Base-by-base conservation (phyloP, 1,140 invertebrate species). In the Sipha flava region DNA sequence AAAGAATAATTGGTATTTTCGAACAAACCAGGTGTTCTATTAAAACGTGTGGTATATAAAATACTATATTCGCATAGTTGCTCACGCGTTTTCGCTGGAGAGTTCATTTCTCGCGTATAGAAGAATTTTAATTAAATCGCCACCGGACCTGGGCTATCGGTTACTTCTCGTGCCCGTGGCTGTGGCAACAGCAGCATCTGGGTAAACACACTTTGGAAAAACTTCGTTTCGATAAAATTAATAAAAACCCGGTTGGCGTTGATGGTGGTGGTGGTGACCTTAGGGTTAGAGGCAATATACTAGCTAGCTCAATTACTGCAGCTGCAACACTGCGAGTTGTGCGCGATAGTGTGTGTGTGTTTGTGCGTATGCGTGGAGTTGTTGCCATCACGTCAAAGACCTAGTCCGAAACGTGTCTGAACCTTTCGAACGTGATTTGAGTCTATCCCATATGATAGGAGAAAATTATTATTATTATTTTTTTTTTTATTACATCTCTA, bases 221-320 rank as follows among this genome's bases (percentile, higher is more conserved):
- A 73, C 45, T 73, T 73, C 29, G 31, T 77, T 54, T 54, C 73
- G 52, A 77, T 59, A 77, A 59, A 77, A 77, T 77, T 77, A 77
- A 77, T 77, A 77, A 77, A 77, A 77, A 77, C 31, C 34, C n/a
- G 34, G 0, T 5, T n/a, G n/a, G 7, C 21, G 18, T 5, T n/a
- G n/a, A 2, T 12, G 18, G 5, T 1, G 59, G 29, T 14, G 4
- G 14, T 2, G 3, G 54, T 0, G 31, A 18, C 26, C 9, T 18
- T 16, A 18, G 57, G 14, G 57, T 29, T n/a, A 23, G n/a, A 66
- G 34, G 26, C 6, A 52, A 54, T 37, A 26, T 10, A 75, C 47
- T 18, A 40, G 31, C 47, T 18, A 40, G 31, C 72, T 52, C 72
- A 57, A 75, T 75, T 75, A 59, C 49, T 40, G 70, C 10, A 21